phyloP scores from a whole-genome alignment of 2,113 vertebrate genomes.

The Engraulis encrasicolus region DNA sequence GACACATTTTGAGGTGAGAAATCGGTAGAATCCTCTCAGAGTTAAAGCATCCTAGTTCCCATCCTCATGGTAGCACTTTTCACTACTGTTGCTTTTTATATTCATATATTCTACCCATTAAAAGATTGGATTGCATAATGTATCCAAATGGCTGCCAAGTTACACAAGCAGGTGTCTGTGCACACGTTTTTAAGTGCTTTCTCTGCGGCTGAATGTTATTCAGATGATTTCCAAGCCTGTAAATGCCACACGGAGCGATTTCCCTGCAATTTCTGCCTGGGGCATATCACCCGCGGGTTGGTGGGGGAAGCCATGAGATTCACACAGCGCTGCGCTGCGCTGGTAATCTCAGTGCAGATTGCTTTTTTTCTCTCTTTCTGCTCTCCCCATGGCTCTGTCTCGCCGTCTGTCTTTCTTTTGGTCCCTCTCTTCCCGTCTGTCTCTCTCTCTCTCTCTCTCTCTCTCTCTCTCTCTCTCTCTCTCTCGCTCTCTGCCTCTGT shows the following conservation, averaged over 20 bases:
- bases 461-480: background rate
- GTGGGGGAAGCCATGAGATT: constrained; percentile 57
- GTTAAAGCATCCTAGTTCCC: background rate
- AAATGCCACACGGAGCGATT: constrained; percentile 55
- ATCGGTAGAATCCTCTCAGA: background rate
- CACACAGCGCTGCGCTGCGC: constrained; percentile 56
- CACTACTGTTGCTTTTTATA: background rate
- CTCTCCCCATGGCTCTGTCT: background rate
- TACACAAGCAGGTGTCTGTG: background rate
- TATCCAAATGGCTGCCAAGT: background rate
- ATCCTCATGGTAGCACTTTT: background rate
- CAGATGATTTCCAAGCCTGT: background rate
- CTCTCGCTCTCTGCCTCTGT: background rate
- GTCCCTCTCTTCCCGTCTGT: background rate
- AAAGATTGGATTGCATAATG: background rate
- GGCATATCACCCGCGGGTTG: background rate
- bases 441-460: background rate
- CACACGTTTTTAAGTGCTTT: background rate
- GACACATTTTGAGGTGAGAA: background rate
- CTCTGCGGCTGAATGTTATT: background rate
- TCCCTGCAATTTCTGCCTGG: constrained; percentile 50
- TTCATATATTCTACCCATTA: background rate
- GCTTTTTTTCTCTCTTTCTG: constrained; percentile 50
- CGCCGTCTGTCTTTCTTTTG: background rate
- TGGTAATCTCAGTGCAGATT: constrained; percentile 61